Conservation (phyloP, 1,140 invertebrate species). For the Hylaeus volcanicus region DNA sequence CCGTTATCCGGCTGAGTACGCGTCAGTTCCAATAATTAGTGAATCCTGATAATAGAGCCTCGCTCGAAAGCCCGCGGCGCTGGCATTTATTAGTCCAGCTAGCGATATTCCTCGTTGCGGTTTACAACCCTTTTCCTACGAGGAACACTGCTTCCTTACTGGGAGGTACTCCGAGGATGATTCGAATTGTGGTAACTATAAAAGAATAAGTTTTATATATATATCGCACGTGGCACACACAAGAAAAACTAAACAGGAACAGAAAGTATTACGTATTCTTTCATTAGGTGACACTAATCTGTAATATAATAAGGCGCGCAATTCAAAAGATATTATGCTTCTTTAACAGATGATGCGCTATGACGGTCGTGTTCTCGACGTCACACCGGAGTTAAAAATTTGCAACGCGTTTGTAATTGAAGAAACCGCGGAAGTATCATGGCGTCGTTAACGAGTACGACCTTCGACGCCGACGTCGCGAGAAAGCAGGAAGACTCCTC, state of each 20-base stretch:
- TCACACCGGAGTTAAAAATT: not conserved
- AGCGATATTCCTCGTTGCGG: not conserved
- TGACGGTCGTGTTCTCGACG: too few species aligned
- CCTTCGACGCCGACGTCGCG: not conserved
- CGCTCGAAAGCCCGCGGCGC: slow-evolving; percentile 4
- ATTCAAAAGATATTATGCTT: too few species aligned
- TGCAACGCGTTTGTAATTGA: not conserved
- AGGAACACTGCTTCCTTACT: not conserved
- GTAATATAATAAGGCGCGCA: too few species aligned
- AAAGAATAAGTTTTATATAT: too few species aligned
- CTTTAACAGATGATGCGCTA: too few species aligned
- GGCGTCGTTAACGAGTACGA: slow-evolving; percentile 14
- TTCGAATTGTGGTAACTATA: too few species aligned
- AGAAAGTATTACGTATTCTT: too few species aligned
- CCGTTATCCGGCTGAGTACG: slow-evolving; percentile 18
- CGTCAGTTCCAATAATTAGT: slow-evolving; percentile 46
- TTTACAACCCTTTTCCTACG: not conserved
- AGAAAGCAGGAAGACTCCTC: not conserved
- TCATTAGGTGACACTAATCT: too few species aligned
- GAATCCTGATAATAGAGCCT: slow-evolving; percentile 15
- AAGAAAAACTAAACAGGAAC: too few species aligned
- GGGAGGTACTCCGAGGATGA: too few species aligned
- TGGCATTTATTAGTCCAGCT: slow-evolving; percentile 35
- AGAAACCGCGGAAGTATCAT: not conserved
- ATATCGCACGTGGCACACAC: too few species aligned